These are phyloP conservation scores for Sebastolobus alascanus DNA, from an alignment of 2,797 vertebrate species.

Conservation along the genomic window DNA sequence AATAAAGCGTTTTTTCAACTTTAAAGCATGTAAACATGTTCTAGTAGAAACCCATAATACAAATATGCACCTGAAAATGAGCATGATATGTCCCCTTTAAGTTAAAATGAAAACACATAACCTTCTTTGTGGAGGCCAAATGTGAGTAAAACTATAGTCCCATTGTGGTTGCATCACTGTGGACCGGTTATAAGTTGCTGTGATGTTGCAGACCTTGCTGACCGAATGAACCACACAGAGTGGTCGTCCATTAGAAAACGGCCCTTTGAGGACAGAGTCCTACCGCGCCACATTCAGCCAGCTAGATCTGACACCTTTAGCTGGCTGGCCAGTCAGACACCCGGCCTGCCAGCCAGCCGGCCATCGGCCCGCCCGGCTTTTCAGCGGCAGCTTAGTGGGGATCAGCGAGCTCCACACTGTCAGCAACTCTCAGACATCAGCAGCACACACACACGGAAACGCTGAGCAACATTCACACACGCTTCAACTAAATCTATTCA, in stretches of 20 bases:
- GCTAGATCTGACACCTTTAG: conserved; percentile 34
- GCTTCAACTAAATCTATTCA: conserved; percentile 39
- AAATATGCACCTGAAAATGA: no score
- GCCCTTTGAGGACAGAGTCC: conserved; percentile 34
- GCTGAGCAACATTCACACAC: conserved; percentile 45
- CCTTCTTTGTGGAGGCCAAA: not conserved
- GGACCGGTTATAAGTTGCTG: not conserved
- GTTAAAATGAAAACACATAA: not conserved
- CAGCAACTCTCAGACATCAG: conserved; percentile 77
- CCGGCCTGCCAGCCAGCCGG: conserved; percentile 36
- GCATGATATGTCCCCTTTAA: no score
- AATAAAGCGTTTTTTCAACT: no score
- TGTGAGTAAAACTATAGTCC: not conserved
- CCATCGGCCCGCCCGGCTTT: conserved; percentile 55
- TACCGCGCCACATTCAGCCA: conserved; percentile 29
- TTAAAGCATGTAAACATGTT: no score
- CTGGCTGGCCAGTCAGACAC: conserved; percentile 46
- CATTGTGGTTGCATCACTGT: not conserved
- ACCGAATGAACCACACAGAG: conserved; percentile 25
- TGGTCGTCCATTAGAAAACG: conserved; percentile 25
- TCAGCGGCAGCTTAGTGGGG: conserved; percentile 75
- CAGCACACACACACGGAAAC: conserved; percentile 49
- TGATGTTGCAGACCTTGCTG: conserved; percentile 18
- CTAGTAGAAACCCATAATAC: no score
- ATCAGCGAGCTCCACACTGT: conserved; percentile 74